Evolutionary conservation across 2,888 invertebrate species (phyloP).

Genomic region (Odontothrips loti): DNA sequence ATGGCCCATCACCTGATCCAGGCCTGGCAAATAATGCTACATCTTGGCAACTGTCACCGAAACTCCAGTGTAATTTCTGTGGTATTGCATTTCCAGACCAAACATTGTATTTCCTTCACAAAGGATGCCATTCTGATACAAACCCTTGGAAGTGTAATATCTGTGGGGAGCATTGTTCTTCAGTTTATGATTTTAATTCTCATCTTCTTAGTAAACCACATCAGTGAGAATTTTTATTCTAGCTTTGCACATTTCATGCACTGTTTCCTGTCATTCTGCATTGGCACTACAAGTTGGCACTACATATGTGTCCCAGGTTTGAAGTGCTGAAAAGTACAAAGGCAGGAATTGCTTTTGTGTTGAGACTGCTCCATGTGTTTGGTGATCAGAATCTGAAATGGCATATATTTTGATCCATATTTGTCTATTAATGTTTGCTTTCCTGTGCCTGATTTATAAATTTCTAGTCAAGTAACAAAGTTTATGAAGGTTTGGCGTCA

Average conservation of each 20-base stretch:
- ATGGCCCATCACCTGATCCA: not conserved
- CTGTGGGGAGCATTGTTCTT: conserved; percentile 91
- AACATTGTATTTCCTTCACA: conserved; percentile 93
- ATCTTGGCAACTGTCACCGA: conserved; percentile 28
- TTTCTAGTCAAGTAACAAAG: conserved; percentile 22
- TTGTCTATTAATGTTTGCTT: not conserved
- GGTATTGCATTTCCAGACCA: conserved; percentile 93
- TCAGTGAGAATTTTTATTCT: conserved; percentile 54
- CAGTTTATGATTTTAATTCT: conserved; percentile 95
- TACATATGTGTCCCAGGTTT: not conserved
- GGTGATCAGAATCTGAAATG: too few relatives aligned
- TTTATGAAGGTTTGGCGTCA: not conserved
- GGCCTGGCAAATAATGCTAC: not conserved
- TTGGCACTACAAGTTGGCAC: not conserved
- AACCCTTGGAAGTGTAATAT: conserved; percentile 98
- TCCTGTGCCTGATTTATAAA: not conserved
- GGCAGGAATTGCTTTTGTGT: not conserved
- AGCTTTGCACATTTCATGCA: conserved; percentile 14
- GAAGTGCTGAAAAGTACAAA: not conserved
- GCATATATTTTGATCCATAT: not conserved
- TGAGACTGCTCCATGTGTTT: not conserved
- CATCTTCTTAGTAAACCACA: conserved; percentile 92
- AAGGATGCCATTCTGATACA: conserved; percentile 94
- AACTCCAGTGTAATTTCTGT: conserved; percentile 81
- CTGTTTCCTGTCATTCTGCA: not conserved